Evolutionary conservation across 2,888 invertebrate genomes (phyloP).

Genomic region (Eupithecia subumbrata): DNA sequence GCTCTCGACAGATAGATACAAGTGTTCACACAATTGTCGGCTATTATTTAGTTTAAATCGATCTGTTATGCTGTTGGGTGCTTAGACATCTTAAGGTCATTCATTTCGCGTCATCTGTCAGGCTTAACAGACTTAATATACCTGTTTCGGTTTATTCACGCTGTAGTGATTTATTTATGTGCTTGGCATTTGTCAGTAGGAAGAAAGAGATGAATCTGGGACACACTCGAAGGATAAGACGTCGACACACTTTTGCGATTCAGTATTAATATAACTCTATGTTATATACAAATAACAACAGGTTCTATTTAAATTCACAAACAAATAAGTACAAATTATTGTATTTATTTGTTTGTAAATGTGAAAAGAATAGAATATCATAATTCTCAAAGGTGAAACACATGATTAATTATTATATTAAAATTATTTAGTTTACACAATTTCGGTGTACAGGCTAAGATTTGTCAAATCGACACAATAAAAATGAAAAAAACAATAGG

Average conservation of each 20-base stretch:
- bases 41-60: slow-evolving; percentile 48
- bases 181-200: background rate
- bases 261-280: background rate
- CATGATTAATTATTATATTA: too few relatives aligned
- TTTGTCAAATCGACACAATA: too few relatives aligned
- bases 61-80: slow-evolving; percentile 48
- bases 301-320: too few relatives aligned
- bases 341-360: too few relatives aligned
- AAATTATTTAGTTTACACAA: too few relatives aligned
- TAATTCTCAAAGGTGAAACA: too few relatives aligned
- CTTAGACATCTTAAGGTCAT: slow-evolving; percentile 25
- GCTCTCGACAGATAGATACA: slow-evolving; percentile 61
- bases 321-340: background rate
- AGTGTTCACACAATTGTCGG: slow-evolving; percentile 49
- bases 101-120: slow-evolving; percentile 1
- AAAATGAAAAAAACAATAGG: too few relatives aligned
- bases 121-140: background rate
- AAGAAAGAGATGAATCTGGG: background rate
- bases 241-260: background rate
- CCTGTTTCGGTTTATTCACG: background rate
- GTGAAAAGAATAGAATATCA: too few relatives aligned
- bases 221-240: background rate
- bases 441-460: too few relatives aligned
- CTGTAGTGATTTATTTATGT: background rate
- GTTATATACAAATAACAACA: background rate